A percentile compares a stretch with the other conserved stretches of the same genome.
Evolutionary conservation across 2,797 vertebrate species (phyloP).

Genomic region (Hemitrygon akajei): DNA sequence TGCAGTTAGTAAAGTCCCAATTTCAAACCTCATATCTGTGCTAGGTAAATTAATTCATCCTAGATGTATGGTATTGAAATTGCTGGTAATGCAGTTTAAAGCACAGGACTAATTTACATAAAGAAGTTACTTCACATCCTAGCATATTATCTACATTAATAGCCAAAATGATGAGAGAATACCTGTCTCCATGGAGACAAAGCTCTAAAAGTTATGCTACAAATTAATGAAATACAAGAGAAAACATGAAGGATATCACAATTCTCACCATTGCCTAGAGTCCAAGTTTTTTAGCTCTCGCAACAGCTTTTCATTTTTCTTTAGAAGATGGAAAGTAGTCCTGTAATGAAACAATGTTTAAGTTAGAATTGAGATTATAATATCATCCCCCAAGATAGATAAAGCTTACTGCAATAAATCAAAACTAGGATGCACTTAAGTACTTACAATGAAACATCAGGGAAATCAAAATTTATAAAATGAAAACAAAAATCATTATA

Average conservation of each 20-base stretch:
- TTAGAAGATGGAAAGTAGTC: slow-evolving; percentile 92
- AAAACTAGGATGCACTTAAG: no score
- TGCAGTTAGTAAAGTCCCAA: background rate
- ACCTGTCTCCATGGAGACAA: no score
- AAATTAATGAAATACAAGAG: background rate
- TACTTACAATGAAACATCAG: background rate
- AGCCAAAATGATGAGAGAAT: no score
- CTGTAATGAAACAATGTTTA: slow-evolving; percentile 52
- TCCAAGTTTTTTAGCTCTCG: slow-evolving; percentile 95
- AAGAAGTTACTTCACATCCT: no score
- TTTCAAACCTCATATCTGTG: background rate
- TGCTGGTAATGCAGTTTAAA: no score
- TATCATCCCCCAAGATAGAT: background rate
- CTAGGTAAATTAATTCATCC: background rate
- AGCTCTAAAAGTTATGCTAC: background rate
- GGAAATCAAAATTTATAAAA: background rate
- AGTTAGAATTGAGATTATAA: background rate
- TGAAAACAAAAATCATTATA: background rate
- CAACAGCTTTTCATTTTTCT: slow-evolving; percentile 95
- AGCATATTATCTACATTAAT: no score
- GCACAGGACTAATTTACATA: no score
- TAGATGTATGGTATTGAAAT: background rate
- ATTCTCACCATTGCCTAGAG: slow-evolving; percentile 86
- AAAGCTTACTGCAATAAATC: background rate
- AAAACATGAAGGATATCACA: slow-evolving; percentile 27